Base-by-base conservation (phyloP, 2,113 vertebrate genomes). In the Megaptera novaeangliae region DNA sequence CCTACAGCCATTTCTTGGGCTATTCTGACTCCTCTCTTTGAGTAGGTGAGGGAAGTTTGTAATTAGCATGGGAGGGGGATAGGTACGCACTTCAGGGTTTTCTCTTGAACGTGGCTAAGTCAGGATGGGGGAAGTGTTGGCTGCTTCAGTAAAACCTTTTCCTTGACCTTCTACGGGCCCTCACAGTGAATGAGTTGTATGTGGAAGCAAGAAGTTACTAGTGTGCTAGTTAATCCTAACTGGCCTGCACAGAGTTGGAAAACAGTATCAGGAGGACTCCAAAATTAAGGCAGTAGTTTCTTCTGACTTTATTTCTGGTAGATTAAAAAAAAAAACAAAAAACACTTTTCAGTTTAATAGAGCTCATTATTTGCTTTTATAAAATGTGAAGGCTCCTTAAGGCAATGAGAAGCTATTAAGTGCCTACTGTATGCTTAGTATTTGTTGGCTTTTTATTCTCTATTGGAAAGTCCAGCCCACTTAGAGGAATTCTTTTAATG, bases 401-500 rank as follows among this genome's bases (percentile, higher is more conserved):
- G 6, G 52, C 66, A 89, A 12, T 82, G 91, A 71, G n/a, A 85
- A 94, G 71, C n/a, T 61, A 64, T 88, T 88, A 85, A 88, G 12
- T 92, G n/a, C 25, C 66, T n/a, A 34, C 49, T 86, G 49, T 83
- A 63, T 92, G 29, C 34, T 25, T 55, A 15, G 14, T 88, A 29
- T 94, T 81, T 93, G 44, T 94, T 80, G 41, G 1, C 25, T 93
- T 97, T 92, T 64, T 92, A 41, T 85, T 46, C 12, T 72, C 91
- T 74, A 91, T 91, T 95, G 44, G 85, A 75, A 94, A 92, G n/a
- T 46, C 88, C 41, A n/a, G 11, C 29, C 36, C 46, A 93, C 71
- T 92, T 94, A 82, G 88, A 93, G n/a, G 31, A 80, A 93, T 77
- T 83, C 31, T 84, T 94, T 92, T 78, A 83, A 95, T 96, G 31